Percentiles rank a stretch among this genome's conserved stretches.
phyloP scores from a whole-genome alignment of 2,113 vertebrate species.

The Phasianus colchicus region DNA sequence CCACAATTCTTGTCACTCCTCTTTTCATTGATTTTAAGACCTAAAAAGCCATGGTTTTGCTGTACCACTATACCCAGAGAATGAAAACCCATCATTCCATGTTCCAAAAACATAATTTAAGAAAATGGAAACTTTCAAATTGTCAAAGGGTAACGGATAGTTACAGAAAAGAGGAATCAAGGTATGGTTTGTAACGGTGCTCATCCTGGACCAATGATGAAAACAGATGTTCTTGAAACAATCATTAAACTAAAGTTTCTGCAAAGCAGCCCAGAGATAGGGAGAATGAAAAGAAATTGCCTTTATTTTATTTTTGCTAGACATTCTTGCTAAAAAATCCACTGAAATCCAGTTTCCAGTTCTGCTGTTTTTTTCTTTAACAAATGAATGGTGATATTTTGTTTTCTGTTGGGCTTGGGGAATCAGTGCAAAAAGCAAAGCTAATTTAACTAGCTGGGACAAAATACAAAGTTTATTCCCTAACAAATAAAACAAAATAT shows the following conservation, averaged over 20 bases:
- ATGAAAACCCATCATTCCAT: background rate
- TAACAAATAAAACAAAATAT: conserved; percentile 32
- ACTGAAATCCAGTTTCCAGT: background rate
- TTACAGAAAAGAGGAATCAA: background rate
- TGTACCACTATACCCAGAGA: background rate
- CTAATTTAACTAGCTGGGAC: conserved; percentile 24
- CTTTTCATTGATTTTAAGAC: background rate
- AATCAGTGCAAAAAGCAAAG: background rate
- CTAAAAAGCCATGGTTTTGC: background rate
- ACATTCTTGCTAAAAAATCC: background rate
- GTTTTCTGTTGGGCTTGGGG: background rate
- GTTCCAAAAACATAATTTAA: background rate
- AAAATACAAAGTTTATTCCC: conserved; percentile 55
- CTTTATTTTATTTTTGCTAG: background rate
- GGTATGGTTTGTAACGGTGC: background rate
- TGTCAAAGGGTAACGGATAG: background rate
- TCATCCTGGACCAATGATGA: background rate
- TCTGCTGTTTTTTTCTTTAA: background rate
- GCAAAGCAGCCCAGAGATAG: background rate
- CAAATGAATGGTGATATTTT: background rate
- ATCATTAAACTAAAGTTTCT: background rate
- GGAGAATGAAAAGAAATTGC: background rate
- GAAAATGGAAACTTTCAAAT: background rate
- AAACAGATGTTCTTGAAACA: background rate
- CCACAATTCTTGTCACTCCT: background rate